Conservation (phyloP, 2,113 vertebrate species). For the Sciurus niger region DNA sequence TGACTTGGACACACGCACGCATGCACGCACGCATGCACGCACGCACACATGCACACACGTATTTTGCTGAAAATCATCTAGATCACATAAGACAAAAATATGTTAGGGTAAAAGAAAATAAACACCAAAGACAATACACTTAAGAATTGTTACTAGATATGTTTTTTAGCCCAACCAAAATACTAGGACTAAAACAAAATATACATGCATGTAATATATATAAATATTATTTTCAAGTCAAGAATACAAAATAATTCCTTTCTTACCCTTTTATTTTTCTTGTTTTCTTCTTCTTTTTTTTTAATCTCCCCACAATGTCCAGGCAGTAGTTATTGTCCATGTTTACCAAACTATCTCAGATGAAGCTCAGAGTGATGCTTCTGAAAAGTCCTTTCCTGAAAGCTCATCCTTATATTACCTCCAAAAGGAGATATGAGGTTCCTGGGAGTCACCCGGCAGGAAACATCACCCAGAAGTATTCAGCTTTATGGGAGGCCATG, state of each 20-base stretch:
- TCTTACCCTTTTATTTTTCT: constrained; percentile 67
- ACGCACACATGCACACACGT: too few relatives aligned
- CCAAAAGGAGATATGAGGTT: not conserved
- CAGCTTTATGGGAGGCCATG: not conserved
- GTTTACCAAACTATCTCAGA: not conserved
- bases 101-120: not conserved
- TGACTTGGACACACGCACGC: not conserved
- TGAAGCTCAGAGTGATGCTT: not conserved
- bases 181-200: not conserved
- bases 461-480: not conserved
- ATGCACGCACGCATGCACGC: too few relatives aligned
- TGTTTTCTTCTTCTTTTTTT: not conserved
- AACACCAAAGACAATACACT: not conserved
- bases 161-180: not conserved
- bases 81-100: not conserved
- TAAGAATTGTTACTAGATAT: not conserved
- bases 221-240: constrained; percentile 73
- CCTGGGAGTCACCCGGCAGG: not conserved
- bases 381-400: fast-evolving
- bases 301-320: not conserved
- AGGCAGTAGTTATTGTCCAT: not conserved
- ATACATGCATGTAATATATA: constrained; percentile 68
- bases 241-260: constrained; percentile 42
- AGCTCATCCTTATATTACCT: not conserved
- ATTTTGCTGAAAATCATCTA: not conserved